Conservation (phyloP, 2,888 invertebrate genomes). For the Macaria notata region DNA sequence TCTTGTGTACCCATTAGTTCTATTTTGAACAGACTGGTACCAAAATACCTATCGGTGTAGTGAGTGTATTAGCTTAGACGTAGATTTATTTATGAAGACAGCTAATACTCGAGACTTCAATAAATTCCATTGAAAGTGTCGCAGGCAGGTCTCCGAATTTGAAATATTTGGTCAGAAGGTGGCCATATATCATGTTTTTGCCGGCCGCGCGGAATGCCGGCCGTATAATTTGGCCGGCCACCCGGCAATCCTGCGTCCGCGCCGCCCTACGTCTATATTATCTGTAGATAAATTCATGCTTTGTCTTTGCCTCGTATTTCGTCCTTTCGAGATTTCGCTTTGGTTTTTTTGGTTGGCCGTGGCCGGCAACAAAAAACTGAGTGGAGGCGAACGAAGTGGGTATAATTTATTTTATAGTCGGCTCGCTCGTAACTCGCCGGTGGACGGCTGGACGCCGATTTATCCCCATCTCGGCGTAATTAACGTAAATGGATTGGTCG, state of each 20-base stretch:
- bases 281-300: conserved; percentile 82
- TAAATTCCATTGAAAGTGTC: conserved; percentile 72
- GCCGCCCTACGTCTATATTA: conserved; percentile 81
- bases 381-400: conserved; percentile 81
- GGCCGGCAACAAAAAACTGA: conserved; percentile 79
- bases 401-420: conserved; percentile 83
- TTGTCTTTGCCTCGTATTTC: conserved; percentile 82
- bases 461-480: conserved; percentile 79
- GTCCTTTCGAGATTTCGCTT: conserved; percentile 78
- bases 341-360: conserved; percentile 67
- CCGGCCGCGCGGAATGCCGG: conserved; percentile 60
- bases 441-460: conserved; percentile 81
- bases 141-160: conserved; percentile 72
- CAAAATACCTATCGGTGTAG: too few species aligned
- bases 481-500: conserved; percentile 81
- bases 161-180: conserved; percentile 78
- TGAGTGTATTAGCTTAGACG: too few species aligned
- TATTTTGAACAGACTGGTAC: too few species aligned
- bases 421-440: conserved; percentile 80
- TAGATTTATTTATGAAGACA: too few species aligned
- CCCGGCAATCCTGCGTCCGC: conserved; percentile 71
- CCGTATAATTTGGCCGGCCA: conserved; percentile 79
- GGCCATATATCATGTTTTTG: conserved; percentile 81
- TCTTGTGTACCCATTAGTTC: too few species aligned
- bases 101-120: conserved; percentile 26